phyloP scores from a whole-genome alignment of 53 echinoderm and acorn worm species.

The Actinopyga echinites region DNA sequence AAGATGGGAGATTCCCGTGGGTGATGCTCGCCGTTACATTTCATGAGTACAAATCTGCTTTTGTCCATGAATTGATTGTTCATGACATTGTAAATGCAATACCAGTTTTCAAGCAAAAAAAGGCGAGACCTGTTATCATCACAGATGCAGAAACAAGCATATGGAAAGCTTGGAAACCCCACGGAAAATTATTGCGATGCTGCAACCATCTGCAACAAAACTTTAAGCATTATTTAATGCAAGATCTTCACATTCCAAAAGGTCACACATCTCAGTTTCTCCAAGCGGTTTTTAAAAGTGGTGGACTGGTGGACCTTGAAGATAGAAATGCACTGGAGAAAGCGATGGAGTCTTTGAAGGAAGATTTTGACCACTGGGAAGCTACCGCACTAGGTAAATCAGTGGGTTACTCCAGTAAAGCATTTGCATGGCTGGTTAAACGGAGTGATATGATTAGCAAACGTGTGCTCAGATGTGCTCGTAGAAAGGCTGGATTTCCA shows the following conservation, averaged over 20 bases:
- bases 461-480: conserved; percentile 44
- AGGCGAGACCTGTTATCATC: conserved; percentile 31
- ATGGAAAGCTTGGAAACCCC: conserved; percentile 50
- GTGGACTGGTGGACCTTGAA: conserved; percentile 46
- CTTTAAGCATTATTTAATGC: conserved; percentile 41
- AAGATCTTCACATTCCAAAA: conserved; percentile 45
- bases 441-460: conserved; percentile 42
- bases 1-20: conserved; percentile 41
- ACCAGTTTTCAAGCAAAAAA: conserved; percentile 39
- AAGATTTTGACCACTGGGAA: conserved; percentile 44
- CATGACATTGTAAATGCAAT: conserved; percentile 38
- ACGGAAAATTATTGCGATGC: conserved; percentile 48
- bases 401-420: conserved; percentile 34
- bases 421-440: conserved; percentile 39
- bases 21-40: conserved; percentile 46
- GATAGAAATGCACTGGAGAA: conserved; percentile 14
- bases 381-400: conserved; percentile 26
- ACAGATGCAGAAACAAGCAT: conserved; percentile 46
- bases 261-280: conserved; percentile 32
- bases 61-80: conserved; percentile 48
- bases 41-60: conserved; percentile 41
- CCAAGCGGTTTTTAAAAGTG: conserved; percentile 25
- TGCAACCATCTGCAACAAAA: conserved; percentile 53
- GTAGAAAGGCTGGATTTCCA: conserved; percentile 44
- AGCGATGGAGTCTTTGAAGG: conserved; percentile 9